Conservation (phyloP, 2,113 vertebrate species). For the Psittacula cyanocephala region DNA sequence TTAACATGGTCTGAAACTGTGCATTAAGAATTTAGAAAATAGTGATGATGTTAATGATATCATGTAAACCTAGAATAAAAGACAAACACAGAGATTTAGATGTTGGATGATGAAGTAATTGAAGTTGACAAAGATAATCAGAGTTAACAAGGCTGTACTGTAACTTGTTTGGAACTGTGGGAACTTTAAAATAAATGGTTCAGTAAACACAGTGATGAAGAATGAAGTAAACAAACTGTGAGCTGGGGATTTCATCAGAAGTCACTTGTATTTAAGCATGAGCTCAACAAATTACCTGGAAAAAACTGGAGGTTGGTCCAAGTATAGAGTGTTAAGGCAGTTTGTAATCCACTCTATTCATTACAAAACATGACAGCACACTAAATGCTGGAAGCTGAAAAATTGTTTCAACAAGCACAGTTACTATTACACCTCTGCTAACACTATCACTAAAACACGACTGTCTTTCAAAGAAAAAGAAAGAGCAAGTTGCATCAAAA, state of each 20-base stretch:
- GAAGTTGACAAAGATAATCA: neutral
- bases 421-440: neutral
- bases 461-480: neutral
- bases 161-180: neutral
- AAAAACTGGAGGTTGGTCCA: neutral
- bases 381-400: neutral
- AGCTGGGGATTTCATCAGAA: neutral
- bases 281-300: constrained; percentile 1
- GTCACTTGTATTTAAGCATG: neutral
- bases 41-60: neutral
- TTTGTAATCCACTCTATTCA: neutral
- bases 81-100: neutral
- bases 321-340: neutral
- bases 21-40: neutral
- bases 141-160: neutral
- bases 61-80: neutral
- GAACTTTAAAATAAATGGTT: neutral
- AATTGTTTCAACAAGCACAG: neutral
- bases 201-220: neutral
- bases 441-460: neutral
- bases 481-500: neutral
- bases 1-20: neutral
- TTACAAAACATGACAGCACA: neutral
- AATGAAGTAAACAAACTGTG: neutral
- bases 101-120: neutral